Base-by-base conservation (phyloP, 2,113 vertebrate species). In the Muntiacus reevesi region DNA sequence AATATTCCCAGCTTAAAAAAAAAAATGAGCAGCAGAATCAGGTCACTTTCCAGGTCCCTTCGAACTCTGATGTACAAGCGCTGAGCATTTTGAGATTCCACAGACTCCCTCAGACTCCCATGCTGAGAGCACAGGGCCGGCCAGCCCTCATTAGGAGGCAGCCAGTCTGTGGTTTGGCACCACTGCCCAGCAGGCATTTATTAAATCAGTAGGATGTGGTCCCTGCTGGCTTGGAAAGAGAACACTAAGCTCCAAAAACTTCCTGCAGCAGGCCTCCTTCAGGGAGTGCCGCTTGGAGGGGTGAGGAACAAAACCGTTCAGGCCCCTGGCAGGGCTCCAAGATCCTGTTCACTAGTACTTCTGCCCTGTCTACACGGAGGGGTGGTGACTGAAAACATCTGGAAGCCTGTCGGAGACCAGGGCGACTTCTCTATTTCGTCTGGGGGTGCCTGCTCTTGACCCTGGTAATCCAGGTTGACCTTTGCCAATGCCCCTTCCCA, bases 231-330 rank as follows among this genome's bases (percentile, higher is more conserved):
- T 89, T 97, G 92, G 93, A 98, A 96, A 97, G 95, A 97, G 98
- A 98, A 97, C 96, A 97, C 94, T 97, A 98, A 98, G 97, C 98
- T 97, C 96, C 97, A 98, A 97, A 98, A 97, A 97, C 98, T 98
- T 98, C 98, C 97, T 97, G 93, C 96, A 98, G 96, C 97, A 97
- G 96, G 96, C 97, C 89, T 98, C 86, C 97, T 97, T 87, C 88
- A 50, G 94, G 97, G 94, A 98, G 86, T 50, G 57, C 97, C 84
- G 57, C 84, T 97, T 91, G 74, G 79, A 97, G 79, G 97, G 97
- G 83, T 30, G 83, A 98, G 89, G 91, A 96, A 93, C 86, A 96
- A 97, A 98, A 96, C 96, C 93, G 84, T 87, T 97, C 94, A 97
- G 95, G 83, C 79, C 87, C n/a, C 94, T 97, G 98, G 97, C 98